Percentiles rank a stretch among this genome's conserved stretches.
phyloP scores from a whole-genome alignment of 2,797 vertebrate species.

The Pangasius djambal region DNA sequence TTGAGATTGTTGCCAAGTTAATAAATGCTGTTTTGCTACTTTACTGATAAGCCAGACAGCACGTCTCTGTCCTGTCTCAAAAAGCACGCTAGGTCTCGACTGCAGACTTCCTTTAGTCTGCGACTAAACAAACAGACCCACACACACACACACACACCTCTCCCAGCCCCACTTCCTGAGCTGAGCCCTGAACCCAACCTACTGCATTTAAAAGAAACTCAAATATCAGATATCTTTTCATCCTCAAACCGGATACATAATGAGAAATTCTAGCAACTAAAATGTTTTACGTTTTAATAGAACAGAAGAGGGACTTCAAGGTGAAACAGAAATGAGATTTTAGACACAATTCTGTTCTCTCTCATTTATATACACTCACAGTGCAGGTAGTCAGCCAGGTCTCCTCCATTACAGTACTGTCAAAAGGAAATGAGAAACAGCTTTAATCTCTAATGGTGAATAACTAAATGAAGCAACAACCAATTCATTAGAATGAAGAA shows the following conservation, averaged over 20 bases:
- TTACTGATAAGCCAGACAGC: slow-evolving; percentile 30
- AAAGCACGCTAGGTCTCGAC: slow-evolving; percentile 3
- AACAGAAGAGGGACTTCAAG: background rate
- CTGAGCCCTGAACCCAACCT: background rate
- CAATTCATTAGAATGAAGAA: background rate
- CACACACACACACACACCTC: slow-evolving; percentile 16
- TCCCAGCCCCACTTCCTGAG: slow-evolving; percentile 39
- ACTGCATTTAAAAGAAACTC: background rate
- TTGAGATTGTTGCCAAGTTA: too few species aligned
- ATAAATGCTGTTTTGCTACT: background rate
- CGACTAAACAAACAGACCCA: slow-evolving; percentile 34
- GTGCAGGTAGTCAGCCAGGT: slow-evolving; percentile 96
- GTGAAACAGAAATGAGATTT: background rate
- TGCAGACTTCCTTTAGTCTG: slow-evolving; percentile 37
- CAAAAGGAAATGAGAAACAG: slow-evolving; percentile 45
- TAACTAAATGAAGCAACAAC: slow-evolving; percentile 5
- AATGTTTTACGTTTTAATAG: background rate
- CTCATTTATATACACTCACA: slow-evolving; percentile 80
- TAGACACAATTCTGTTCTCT: background rate
- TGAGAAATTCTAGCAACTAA: background rate
- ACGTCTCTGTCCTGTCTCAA: slow-evolving; percentile 36
- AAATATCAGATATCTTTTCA: background rate
- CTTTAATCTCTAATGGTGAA: slow-evolving; percentile 41
- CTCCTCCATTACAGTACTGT: slow-evolving; percentile 97
- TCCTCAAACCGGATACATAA: background rate